These are phyloP conservation scores for Pristis pectinata DNA, from an alignment of 2,797 vertebrate genomes.

Conservation along the genomic window DNA sequence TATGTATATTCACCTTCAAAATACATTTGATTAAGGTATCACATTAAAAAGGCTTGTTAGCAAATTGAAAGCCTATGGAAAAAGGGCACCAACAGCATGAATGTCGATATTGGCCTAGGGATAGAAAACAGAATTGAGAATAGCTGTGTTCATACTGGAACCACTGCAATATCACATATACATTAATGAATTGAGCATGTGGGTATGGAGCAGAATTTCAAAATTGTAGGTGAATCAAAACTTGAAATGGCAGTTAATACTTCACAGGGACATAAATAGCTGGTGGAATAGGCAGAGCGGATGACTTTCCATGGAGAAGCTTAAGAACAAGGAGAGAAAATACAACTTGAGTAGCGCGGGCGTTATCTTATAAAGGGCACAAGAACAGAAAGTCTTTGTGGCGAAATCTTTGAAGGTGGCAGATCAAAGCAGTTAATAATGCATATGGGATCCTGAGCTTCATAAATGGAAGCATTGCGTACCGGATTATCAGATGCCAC, in stretches of 20 bases:
- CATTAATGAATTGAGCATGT: background rate
- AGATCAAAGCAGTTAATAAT: too few species aligned
- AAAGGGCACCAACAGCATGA: background rate
- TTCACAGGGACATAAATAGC: background rate
- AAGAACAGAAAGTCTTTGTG: too few species aligned
- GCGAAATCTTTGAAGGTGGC: too few species aligned
- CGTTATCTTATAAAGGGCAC: too few species aligned
- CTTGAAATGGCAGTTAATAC: background rate
- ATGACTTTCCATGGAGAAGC: background rate
- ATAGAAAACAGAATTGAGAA: background rate
- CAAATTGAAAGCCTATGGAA: background rate
- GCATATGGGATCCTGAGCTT: too few species aligned
- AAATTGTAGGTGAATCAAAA: background rate
- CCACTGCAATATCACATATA: background rate
- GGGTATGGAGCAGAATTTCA: background rate
- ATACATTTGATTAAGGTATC: background rate
- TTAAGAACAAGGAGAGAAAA: too few species aligned
- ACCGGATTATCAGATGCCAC: too few species aligned
- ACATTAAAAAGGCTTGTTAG: background rate
- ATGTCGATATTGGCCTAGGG: background rate
- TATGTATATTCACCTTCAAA: background rate
- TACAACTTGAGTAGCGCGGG: too few species aligned
- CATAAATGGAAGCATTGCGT: too few species aligned
- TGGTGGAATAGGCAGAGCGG: background rate
- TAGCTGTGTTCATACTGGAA: background rate